These are phyloP conservation scores for Herpailurus yagouaroundi DNA, from an alignment of 2,113 vertebrate genomes.

Conservation along the genomic window DNA sequence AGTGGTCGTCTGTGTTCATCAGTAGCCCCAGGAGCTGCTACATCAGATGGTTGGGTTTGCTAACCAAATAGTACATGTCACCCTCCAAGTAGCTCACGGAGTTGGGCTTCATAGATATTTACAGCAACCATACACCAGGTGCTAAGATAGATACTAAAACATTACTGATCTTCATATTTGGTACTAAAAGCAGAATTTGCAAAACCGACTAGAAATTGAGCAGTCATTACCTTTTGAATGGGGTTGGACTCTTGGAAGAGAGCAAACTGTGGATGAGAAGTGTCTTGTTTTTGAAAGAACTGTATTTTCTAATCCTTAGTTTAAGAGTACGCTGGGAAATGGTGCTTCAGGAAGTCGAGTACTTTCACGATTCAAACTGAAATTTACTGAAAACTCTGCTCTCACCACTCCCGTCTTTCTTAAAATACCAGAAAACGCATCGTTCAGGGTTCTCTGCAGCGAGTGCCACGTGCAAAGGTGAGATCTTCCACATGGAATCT, in stretches of 20 bases:
- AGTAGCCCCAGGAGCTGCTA: background rate
- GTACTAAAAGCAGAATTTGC: background rate
- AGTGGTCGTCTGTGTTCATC: background rate
- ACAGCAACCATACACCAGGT: background rate
- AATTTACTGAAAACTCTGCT: background rate
- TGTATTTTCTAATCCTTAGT: background rate
- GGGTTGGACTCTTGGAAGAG: background rate
- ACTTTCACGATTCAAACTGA: background rate
- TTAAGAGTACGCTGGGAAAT: background rate
- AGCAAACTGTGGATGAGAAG: background rate
- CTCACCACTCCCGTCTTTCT: background rate
- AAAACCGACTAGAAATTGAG: background rate
- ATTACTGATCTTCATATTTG: background rate
- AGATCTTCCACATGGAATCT: accelerated
- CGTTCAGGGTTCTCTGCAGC: accelerated
- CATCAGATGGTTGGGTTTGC: background rate
- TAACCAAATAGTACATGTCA: background rate
- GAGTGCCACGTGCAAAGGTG: accelerated
- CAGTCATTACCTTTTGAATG: background rate
- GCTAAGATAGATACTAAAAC: background rate
- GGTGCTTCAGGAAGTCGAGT: background rate
- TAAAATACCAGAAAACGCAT: background rate
- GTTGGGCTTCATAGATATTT: background rate
- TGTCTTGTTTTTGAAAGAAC: background rate
- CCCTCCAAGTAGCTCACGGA: background rate